phyloP scores from a whole-genome alignment of 2,888 invertebrate genomes.

The Leptinotarsa tumamoca region DNA sequence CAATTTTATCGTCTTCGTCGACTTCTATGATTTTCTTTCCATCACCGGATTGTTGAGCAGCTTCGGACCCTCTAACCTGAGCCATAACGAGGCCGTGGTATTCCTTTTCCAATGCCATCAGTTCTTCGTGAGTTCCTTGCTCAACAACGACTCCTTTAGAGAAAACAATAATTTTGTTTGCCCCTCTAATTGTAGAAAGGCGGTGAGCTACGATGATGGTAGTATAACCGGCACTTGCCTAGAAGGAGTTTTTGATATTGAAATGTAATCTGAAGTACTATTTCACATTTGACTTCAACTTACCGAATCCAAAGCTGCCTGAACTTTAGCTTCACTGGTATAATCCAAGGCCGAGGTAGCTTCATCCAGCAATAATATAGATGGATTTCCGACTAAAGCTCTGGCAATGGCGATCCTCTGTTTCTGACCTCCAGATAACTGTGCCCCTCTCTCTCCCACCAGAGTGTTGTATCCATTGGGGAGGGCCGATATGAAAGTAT shows the following conservation, averaged over 20 bases:
- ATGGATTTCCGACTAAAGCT: slow-evolving; percentile 84
- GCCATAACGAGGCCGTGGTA: slow-evolving; percentile 79
- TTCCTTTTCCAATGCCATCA: slow-evolving; percentile 75
- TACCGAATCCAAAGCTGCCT: slow-evolving; percentile 81
- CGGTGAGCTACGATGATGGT: slow-evolving; percentile 85
- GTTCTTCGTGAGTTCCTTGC: slow-evolving; percentile 76
- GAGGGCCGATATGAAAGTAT: slow-evolving; percentile 79
- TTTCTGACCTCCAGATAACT: slow-evolving; percentile 90
- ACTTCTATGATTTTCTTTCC: slow-evolving; percentile 20
- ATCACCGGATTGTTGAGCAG: slow-evolving; percentile 11
- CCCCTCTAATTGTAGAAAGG: slow-evolving; percentile 79
- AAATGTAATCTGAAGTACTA: no score
- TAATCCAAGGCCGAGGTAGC: slow-evolving; percentile 92
- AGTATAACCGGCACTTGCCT: slow-evolving; percentile 80
- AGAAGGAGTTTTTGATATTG: slow-evolving; percentile 38
- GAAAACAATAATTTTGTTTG: slow-evolving; percentile 80
- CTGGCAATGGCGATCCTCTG: slow-evolving; percentile 92
- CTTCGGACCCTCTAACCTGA: slow-evolving; percentile 64
- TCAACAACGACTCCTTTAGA: slow-evolving; percentile 77
- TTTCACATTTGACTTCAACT: slow-evolving; percentile 27
- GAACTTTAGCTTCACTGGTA: slow-evolving; percentile 87
- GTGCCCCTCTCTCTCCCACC: slow-evolving; percentile 87
- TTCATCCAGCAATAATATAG: slow-evolving; percentile 84
- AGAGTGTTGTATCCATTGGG: slow-evolving; percentile 85
- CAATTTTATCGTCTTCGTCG: slow-evolving; percentile 3